Evolutionary conservation across 2,797 vertebrate genomes (phyloP), one percentile per base, ranked within the genome.

Genomic region (Petrocephalus schoutedeni): DNA sequence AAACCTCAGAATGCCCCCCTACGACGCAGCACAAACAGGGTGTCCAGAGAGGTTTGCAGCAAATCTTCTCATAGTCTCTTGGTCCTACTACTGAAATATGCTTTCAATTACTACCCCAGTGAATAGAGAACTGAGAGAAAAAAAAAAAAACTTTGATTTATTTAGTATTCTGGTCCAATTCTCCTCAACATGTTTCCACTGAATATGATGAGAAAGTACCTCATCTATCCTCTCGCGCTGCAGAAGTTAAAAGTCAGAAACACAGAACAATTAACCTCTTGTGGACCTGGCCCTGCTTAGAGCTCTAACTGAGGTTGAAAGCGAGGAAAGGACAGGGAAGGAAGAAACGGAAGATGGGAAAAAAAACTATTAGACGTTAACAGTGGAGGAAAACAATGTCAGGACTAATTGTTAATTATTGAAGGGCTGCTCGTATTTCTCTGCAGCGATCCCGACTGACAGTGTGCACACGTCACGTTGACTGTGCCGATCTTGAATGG

Each of bases 81-180:
- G 19, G 36, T 67, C 74, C 71, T 54, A 91, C 82, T 57, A 77
- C 89, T 88, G 32, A 94, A 96, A 96, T 96, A 93, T 97, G 97
- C 94, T 98, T 98, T 95, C 96, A 97, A 97, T 98, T 97, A 97
- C 90, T 93, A 95, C 95, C 95, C 95, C 94, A 92, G 93, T 95
- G 95, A 95, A 95, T 91, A 74, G 57, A 88, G 90, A 91, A 89
- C 89, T 90, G 85, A 89, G 93, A 91, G 91, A 90, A 90, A 92
- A 92, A 90, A 89, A 91, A 91, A 90, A 90, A 92, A 92, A 90
- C 92, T 91, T 93, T 97, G 96, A 98, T 97, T 97, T 97, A 97
- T 97, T 95, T 93, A 82, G 58, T 92, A 91, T 95, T 96, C 95
- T 93, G 91, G 93, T 95, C 92, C 94, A 93, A 94, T 96, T 95